Base-by-base conservation (phyloP, 2,888 invertebrate genomes). In the Caradrina clavipalpis region DNA sequence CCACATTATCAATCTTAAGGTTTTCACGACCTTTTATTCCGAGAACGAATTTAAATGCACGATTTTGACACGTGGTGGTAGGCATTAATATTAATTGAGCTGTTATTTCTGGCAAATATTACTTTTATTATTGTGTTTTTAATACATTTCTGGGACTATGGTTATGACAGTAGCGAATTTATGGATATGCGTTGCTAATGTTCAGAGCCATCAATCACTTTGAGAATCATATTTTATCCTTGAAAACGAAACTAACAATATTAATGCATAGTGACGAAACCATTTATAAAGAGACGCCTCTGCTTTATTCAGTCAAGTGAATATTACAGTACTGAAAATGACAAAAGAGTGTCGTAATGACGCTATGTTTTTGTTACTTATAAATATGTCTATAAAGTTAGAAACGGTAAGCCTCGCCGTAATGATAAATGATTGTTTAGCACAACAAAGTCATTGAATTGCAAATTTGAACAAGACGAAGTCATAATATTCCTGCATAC, bases 1-100 rank as follows among this genome's bases (percentile, higher is more conserved):
- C 73, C 77, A 82, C 78, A 77, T 80, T 85, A 73, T 82, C 83
- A 84, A 89, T 88, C 85, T 76, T 79, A 81, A 79, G 81, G 82
- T 82, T 85, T 80, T 83, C 88, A 89, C 88, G 88, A 86, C 80
- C 69, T 81, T 78, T 74, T 80, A 74, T 45, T 35, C 60, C 68
- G 54, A 62, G 56, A 77, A 82, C 81, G 74, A 84, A 85, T 83
- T 85, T 66, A 70, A 82, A 80, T 78, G 78, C 76, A 77, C 79
- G 72, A 73, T 77, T 76, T 59, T 80, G 78, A 81, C 78, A 79
- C 78, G 75, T 76, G 73, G 61, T 72, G 58, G 15, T 26, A 67
- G 58, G 11, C 22, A 67, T 65, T 61, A 74, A 72, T 66, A 69
- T 77, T 42, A 79, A 74, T 81, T 63, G 60, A 60, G 45, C 35